Conservation (phyloP, 1,140 invertebrate genomes). For the Megalonaias nervosa region DNA sequence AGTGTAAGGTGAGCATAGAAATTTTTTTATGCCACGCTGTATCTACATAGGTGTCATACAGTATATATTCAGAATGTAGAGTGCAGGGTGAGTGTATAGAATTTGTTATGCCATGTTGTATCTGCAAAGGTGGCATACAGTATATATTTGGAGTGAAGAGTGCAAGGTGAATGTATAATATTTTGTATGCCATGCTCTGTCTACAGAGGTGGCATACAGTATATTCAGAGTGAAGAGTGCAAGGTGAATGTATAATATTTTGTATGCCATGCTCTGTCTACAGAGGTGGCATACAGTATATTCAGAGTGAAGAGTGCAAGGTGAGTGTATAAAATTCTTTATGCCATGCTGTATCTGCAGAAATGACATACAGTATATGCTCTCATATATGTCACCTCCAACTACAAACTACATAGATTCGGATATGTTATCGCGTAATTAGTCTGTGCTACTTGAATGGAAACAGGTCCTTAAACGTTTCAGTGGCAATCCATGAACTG, state of each 20-base stretch:
- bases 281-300: too few species aligned
- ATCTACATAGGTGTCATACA: neutral
- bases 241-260: neutral
- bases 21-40: too few species aligned
- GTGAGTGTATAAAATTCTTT: neutral
- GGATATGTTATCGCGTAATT: too few species aligned
- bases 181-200: too few species aligned
- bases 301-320: conserved; percentile 31
- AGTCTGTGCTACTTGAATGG: too few species aligned
- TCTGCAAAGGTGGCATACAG: neutral
- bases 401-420: too few species aligned
- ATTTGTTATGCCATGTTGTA: neutral
- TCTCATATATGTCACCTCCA: too few species aligned
- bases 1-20: neutral
- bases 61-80: neutral
- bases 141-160: neutral
- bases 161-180: neutral
- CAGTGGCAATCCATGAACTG: too few species aligned
- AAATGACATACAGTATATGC: neutral
- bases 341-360: neutral
- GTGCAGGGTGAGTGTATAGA: neutral
- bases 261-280: too few species aligned
- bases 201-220: neutral
- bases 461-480: too few species aligned
- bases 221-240: neutral